These are phyloP conservation scores for Nephrotoma guestfalica DNA, from an alignment of 2,888 invertebrate species.

Conservation along the genomic window DNA sequence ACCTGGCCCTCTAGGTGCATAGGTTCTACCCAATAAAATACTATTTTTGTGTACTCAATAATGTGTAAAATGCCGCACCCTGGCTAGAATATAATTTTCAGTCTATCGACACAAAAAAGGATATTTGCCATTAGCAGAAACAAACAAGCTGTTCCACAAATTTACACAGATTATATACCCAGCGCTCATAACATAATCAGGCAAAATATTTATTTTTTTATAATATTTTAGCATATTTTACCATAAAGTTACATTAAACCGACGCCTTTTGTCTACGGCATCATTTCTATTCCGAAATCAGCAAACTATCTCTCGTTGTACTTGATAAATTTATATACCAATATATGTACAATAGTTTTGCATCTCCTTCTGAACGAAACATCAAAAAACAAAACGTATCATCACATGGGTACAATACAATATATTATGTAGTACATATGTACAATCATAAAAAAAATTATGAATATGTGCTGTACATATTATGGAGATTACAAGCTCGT, in stretches of 20 bases:
- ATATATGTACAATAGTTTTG: background rate
- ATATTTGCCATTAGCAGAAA: background rate
- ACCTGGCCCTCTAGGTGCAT: no score
- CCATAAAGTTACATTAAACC: background rate
- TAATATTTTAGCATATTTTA: background rate
- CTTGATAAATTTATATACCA: background rate
- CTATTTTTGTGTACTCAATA: background rate
- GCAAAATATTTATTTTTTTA: background rate
- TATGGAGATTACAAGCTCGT: no score
- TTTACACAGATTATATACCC: background rate
- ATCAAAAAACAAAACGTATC: background rate
- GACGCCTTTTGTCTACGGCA: background rate
- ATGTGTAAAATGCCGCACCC: background rate
- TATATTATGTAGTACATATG: no score
- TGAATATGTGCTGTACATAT: no score
- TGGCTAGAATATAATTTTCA: background rate
- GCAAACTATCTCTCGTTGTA: background rate
- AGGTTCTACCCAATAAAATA: background rate
- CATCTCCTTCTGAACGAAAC: background rate
- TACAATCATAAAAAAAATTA: no score
- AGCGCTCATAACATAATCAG: background rate
- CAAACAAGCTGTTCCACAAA: background rate
- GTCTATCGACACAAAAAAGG: background rate
- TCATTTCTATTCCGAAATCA: background rate
- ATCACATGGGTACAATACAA: background rate